Evolutionary conservation across 2,888 invertebrate genomes (phyloP).

Genomic region (Drosophila flavopinicola): DNA sequence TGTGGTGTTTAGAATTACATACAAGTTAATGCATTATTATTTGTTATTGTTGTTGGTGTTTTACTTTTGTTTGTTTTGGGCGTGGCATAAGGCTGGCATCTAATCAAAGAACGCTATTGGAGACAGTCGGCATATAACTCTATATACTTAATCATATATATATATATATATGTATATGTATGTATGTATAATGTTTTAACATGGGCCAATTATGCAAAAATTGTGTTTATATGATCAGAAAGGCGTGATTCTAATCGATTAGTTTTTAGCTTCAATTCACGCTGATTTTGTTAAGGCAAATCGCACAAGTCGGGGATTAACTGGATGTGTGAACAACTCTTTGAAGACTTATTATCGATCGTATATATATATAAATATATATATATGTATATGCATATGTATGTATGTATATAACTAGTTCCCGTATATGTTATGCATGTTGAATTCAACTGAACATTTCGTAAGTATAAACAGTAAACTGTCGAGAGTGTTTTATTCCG

Average conservation of each 20-base stretch:
- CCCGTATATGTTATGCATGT: too few species aligned
- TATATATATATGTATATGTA: not conserved
- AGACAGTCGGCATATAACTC: slow-evolving; percentile 37
- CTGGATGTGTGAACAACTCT: slow-evolving; percentile 35
- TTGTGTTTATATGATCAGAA: not conserved
- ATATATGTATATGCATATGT: slow-evolving; percentile 10
- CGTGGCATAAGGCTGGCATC: slow-evolving; percentile 40
- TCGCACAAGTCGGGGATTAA: slow-evolving; percentile 55
- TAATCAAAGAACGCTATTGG: slow-evolving; percentile 40
- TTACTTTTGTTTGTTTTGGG: slow-evolving; percentile 14
- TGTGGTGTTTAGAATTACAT: slow-evolving; percentile 31
- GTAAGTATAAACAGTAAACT: too few species aligned
- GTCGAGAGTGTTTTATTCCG: too few species aligned
- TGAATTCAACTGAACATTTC: too few species aligned
- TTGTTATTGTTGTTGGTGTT: slow-evolving; percentile 6
- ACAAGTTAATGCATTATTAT: slow-evolving; percentile 14
- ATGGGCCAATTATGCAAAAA: slow-evolving; percentile 11
- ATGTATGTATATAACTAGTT: too few species aligned
- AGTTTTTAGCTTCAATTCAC: slow-evolving; percentile 26
- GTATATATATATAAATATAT: slow-evolving; percentile 15
- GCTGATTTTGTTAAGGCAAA: slow-evolving; percentile 63
- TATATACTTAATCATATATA: not conserved
- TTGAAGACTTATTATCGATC: slow-evolving; percentile 14
- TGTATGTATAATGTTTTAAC: slow-evolving; percentile 10
- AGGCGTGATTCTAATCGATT: slow-evolving; percentile 2